A percentile compares a stretch with the other conserved stretches of the same genome.
Evolutionary conservation across 2,797 vertebrate genomes (phyloP).

Genomic region (Danionella dracula): DNA sequence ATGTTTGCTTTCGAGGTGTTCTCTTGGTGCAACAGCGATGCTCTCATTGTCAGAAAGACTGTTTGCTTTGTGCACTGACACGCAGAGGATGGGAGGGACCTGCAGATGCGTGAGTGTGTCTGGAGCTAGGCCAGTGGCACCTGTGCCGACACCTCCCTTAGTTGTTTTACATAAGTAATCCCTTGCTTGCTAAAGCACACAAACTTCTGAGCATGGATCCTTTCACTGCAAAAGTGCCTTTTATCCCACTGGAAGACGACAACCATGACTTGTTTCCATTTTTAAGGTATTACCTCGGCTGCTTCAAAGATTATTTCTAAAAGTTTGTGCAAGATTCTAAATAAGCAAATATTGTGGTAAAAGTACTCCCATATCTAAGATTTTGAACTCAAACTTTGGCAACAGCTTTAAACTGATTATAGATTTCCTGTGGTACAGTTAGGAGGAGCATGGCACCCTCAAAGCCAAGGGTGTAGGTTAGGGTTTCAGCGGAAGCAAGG

Average conservation of each 20-base stretch:
- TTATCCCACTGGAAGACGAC: slow-evolving; percentile 43
- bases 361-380: no score
- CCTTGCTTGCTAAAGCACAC: slow-evolving; percentile 40
- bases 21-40: slow-evolving; percentile 67
- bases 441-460: no score
- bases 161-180: slow-evolving; percentile 51
- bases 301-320: background rate
- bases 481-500: no score
- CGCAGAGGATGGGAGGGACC: slow-evolving; percentile 61
- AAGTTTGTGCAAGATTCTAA: no score
- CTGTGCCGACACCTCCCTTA: slow-evolving; percentile 54
- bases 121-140: slow-evolving; percentile 59
- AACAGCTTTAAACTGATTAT: no score
- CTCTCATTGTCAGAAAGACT: slow-evolving; percentile 65
- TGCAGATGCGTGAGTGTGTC: slow-evolving; percentile 66
- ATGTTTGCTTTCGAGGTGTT: slow-evolving; percentile 80
- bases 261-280: slow-evolving; percentile 33
- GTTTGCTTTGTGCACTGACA: slow-evolving; percentile 74
- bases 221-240: slow-evolving; percentile 45
- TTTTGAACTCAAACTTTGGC: no score
- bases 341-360: no score
- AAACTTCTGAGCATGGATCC: slow-evolving; percentile 29
- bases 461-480: no score
- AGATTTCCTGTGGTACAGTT: no score
- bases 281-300: slow-evolving; percentile 38